Evolutionary conservation across 2,888 invertebrate genomes (phyloP).

Genomic region (Andrena minutula): DNA sequence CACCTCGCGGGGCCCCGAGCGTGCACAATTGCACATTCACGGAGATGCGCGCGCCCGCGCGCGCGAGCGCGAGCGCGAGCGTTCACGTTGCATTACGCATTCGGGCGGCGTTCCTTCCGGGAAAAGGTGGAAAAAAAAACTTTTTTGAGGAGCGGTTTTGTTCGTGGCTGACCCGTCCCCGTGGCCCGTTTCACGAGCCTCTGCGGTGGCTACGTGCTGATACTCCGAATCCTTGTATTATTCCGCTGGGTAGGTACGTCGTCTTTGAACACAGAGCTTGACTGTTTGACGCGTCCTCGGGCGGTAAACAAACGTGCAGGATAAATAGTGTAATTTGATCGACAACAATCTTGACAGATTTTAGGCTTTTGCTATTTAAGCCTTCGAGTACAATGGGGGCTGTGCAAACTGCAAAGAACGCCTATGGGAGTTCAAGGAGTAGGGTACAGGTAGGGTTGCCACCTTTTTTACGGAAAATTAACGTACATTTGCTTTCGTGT

Average conservation of each 20-base stretch:
- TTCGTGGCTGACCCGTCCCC: constrained; percentile 61
- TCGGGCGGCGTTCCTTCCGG: constrained; percentile 65
- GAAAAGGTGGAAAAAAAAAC: constrained; percentile 60
- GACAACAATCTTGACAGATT: not conserved
- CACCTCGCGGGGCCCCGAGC: constrained; percentile 52
- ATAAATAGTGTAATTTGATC: not conserved
- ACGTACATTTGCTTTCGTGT: too few species aligned
- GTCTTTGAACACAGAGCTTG: constrained; percentile 34
- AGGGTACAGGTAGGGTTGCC: too few species aligned
- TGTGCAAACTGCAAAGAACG: too few species aligned
- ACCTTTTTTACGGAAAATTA: too few species aligned
- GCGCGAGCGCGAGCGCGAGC: constrained; percentile 12
- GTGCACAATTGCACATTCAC: constrained; percentile 52
- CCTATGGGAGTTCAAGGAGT: too few species aligned
- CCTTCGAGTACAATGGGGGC: too few species aligned
- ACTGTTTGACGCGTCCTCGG: not conserved
- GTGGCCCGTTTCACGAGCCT: constrained; percentile 63
- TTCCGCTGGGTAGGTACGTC: constrained; percentile 21
- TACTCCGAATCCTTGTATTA: constrained; percentile 57
- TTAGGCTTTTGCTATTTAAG: too few species aligned
- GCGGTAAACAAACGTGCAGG: constrained; percentile 19
- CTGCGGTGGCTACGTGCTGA: constrained; percentile 48
- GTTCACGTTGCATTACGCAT: constrained; percentile 61
- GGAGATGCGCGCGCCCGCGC: constrained; percentile 41
- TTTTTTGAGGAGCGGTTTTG: constrained; percentile 48